Evolutionary conservation across 2,797 vertebrate genomes (phyloP).

Genomic region (Melopsittacus undulatus): DNA sequence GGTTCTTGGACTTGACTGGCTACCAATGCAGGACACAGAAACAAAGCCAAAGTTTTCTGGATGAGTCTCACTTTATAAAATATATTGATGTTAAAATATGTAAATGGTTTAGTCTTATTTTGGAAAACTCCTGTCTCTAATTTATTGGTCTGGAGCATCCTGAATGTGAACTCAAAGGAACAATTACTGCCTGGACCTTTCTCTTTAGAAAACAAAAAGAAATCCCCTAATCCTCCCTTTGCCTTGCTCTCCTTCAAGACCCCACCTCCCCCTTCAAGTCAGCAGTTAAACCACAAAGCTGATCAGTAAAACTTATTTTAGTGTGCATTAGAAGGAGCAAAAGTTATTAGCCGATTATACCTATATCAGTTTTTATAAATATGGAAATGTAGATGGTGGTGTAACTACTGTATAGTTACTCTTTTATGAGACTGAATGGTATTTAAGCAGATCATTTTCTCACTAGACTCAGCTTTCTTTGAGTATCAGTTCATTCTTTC

Average conservation of each 20-base stretch:
- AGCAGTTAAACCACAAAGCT: slow-evolving; percentile 4
- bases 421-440: slow-evolving; percentile 56
- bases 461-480: slow-evolving; percentile 64
- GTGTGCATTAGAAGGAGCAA: background rate
- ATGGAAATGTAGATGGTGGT: slow-evolving; percentile 19
- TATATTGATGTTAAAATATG: background rate
- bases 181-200: background rate
- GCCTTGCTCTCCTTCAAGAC: background rate
- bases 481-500: slow-evolving; percentile 46
- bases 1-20: background rate
- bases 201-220: background rate
- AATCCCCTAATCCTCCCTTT: background rate
- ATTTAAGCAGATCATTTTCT: slow-evolving; percentile 63
- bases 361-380: slow-evolving; percentile 38
- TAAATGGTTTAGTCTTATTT: background rate
- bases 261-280: background rate
- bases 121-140: slow-evolving; percentile 5
- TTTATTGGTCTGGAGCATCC: slow-evolving; percentile 43
- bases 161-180: background rate
- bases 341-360: slow-evolving; percentile 22
- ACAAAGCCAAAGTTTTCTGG: background rate
- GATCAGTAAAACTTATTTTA: slow-evolving; percentile 25
- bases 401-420: slow-evolving; percentile 20
- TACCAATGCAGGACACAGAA: background rate
- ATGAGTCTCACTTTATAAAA: slow-evolving; percentile 39